A percentile compares a stretch with the other conserved stretches of the same genome.
These are phyloP conservation scores for Chalcis sispes DNA, from an alignment of 2,888 invertebrate species.

Conservation along the genomic window DNA sequence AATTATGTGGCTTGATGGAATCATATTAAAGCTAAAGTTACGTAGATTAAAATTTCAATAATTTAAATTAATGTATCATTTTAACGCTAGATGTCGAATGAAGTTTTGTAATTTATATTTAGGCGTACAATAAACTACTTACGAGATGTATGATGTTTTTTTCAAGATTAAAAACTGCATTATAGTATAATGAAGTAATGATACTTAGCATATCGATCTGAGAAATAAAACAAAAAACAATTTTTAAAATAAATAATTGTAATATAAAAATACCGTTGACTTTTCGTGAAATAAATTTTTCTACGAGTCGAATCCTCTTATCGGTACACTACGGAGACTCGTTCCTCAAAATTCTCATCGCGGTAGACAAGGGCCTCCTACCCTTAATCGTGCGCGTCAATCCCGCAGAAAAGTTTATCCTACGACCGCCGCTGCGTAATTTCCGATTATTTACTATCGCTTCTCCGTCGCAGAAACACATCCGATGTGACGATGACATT, in stretches of 20 bases:
- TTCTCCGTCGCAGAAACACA: conserved; percentile 3
- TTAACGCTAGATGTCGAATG: too few species aligned
- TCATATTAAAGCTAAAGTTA: background rate
- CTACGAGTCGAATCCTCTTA: background rate
- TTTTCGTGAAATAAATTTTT: too few species aligned
- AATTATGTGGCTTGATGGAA: background rate
- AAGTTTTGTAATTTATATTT: conserved; percentile 18
- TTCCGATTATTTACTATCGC: conserved; percentile 48
- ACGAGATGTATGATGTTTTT: conserved; percentile 1
- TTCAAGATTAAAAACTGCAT: too few species aligned
- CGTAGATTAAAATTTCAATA: conserved; percentile 3
- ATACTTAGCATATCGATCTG: background rate
- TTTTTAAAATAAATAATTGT: too few species aligned
- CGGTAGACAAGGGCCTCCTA: background rate
- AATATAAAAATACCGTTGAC: too few species aligned
- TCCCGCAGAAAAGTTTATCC: conserved; percentile 32
- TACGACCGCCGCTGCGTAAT: background rate
- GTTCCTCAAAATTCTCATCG: background rate
- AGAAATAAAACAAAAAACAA: background rate
- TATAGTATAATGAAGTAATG: too few species aligned
- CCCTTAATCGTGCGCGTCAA: conserved; percentile 4
- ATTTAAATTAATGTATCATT: background rate
- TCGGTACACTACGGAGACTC: background rate
- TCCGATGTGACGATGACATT: conserved; percentile 24
- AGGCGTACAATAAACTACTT: conserved; percentile 10